Base-by-base conservation (phyloP, 2,797 vertebrate species). In the Melanotaenia parkinsoni region DNA sequence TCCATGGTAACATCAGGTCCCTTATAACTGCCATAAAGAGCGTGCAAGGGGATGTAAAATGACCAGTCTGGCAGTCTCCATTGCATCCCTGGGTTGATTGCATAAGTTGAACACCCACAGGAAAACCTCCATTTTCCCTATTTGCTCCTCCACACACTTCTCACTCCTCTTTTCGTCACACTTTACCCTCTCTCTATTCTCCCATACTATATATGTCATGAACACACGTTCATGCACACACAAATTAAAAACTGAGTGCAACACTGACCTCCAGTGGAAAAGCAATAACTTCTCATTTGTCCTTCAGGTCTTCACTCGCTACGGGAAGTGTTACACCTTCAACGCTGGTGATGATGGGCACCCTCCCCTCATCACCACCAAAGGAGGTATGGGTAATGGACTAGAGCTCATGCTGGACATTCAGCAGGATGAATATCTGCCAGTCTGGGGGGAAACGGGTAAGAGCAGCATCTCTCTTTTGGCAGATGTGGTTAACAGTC, bases 381-480 rank as follows among this genome's bases (percentile, higher is more conserved):
- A 99, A 84, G 97, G 98, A 1, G 98, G 98, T 13, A 99, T 98
- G 14, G 98, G 98, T 10, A 99, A 99, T 0, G 98, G 98, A 4
- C 95, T 99, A 77, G 98, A 99, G 93, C 94, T 99, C 89, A 99
- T 99, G 98, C 90, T 99, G 91, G 98, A 99, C 88, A 99, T 99
- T 79, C 98, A 99, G 83, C 98, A 99, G 88, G 97, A 99, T 26
- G 98, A 99, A 86, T 98, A 98, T 86, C 94, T 99, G 79, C 98
- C 98, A 0, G 96, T 99, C 38, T 99, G 97, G 98, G 98, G 97
- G 72, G 98, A 99, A 80, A 97, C 97, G 47, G 97, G 98, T 99
- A 92, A 86, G 92, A 3, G 0, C 9, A 22, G 4, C 0, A 10
- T 54, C 24, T 22, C 38, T 73, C 28, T 64, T 0, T 11, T 65